A percentile compares a stretch with the other conserved stretches of the same genome.
Conservation (phyloP, 1,140 invertebrate genomes). For the Drosophila willistoni region DNA sequence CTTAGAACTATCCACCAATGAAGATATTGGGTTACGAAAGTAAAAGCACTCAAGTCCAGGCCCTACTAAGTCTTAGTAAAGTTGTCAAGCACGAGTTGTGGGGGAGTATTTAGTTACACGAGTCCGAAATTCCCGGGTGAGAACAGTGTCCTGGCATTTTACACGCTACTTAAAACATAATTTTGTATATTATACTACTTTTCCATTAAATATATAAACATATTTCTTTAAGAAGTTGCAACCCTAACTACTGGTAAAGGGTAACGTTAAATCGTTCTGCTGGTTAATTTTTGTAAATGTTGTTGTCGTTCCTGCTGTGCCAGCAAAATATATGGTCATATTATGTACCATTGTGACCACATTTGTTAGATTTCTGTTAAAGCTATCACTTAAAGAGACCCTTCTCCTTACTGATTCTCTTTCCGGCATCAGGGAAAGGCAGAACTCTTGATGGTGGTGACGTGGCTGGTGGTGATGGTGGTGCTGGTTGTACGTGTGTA, state of each 20-base stretch:
- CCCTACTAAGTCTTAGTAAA: no score
- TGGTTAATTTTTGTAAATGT: not conserved
- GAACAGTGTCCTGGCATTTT: no score
- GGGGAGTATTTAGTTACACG: not conserved
- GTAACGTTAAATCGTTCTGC: not conserved
- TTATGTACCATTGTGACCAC: constrained; percentile 4
- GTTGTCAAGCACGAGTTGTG: no score
- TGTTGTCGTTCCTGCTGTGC: constrained; percentile 30
- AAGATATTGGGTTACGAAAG: not conserved
- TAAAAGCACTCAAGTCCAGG: not conserved
- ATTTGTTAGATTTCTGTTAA: constrained; percentile 6
- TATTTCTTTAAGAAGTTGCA: no score
- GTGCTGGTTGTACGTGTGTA: constrained; percentile 52
- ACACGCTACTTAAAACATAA: no score
- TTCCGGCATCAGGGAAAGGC: constrained; percentile 6
- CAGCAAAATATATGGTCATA: not conserved
- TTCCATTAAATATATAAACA: no score
- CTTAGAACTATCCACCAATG: not conserved
- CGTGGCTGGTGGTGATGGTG: not conserved
- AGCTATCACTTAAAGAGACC: constrained; percentile 39
- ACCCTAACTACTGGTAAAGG: not conserved
- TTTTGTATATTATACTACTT: no score
- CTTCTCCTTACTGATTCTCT: not conserved
- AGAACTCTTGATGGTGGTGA: not conserved
- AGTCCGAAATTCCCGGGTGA: not conserved